Evolutionary conservation across 2,888 invertebrate genomes (phyloP).

Genomic region (Eristalis intricaria): DNA sequence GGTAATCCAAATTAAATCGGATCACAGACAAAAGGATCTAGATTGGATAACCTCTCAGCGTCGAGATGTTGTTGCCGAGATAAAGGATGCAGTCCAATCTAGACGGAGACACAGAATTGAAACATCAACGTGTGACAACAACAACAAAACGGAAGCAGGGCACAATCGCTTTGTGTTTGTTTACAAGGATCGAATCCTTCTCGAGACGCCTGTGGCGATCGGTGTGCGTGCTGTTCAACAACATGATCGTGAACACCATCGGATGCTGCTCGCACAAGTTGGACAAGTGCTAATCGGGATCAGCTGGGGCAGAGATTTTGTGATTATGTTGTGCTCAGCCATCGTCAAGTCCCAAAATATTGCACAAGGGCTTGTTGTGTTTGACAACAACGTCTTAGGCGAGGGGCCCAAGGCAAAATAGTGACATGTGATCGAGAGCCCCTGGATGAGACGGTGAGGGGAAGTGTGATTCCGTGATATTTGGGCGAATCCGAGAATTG

Average conservation of each 20-base stretch:
- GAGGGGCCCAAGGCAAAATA: conserved; percentile 32
- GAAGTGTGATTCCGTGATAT: neutral
- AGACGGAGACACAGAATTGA: conserved; percentile 37
- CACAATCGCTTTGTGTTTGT: conserved; percentile 45
- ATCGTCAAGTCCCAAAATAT: conserved; percentile 58
- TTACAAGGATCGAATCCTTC: conserved; percentile 31
- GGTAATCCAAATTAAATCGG: conserved; percentile 80
- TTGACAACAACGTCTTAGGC: conserved; percentile 56
- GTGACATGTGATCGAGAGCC: neutral
- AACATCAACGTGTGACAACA: conserved; percentile 5
- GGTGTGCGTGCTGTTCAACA: conserved; percentile 5
- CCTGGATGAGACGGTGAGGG: neutral
- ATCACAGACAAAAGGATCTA: conserved; percentile 71
- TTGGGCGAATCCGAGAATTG: neutral
- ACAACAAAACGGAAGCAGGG: conserved; percentile 66
- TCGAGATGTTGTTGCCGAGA: conserved; percentile 24
- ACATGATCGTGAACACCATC: neutral
- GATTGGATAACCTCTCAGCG: conserved; percentile 61
- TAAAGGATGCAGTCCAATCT: conserved; percentile 5
- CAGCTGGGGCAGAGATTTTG: conserved; percentile 46
- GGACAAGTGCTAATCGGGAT: conserved; percentile 67
- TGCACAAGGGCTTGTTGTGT: conserved; percentile 61
- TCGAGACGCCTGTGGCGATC: conserved; percentile 51
- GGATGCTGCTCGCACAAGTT: conserved; percentile 15
- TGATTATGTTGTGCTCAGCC: conserved; percentile 45